Evolutionary conservation across 1,140 invertebrate species (phyloP), one percentile per base, ranked within the genome.

Genomic region (Heliconius eleuchia): DNA sequence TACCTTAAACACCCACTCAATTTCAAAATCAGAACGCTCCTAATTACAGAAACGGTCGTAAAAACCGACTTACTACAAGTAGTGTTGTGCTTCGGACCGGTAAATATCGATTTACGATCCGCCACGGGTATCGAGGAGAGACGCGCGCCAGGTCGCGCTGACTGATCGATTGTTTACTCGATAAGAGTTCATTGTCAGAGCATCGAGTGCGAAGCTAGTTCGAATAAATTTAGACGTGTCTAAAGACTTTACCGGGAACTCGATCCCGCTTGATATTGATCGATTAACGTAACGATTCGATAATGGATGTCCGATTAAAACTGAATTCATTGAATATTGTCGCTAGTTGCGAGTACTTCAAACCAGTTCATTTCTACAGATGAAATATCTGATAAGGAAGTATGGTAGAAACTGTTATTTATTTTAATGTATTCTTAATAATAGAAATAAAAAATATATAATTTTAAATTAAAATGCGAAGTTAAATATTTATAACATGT

Each of bases 121-220:
- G 86, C 86, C 88, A 87, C 85, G 88, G 85, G 80, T 81, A 84
- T 88, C 84, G 91, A 74, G 84, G 92, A 94, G 87, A 88, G 89
- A 86, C 87, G 85, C 86, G 88, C 86, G 84, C 91, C 92, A 94
- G 92, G 83, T 85, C 86, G 87, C 85, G 91, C 74, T 87, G 91
- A 93, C 72, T 85, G 92, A 92, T 89, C 84, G 78, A 86, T 83
- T 94, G 92, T 94, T 94, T 94, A 94, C 88, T 85, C 84, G 81
- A 90, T 88, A 87, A 86, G 91, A 92, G 91, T 94, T 94, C 92
- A 94, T 94, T 92, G 92, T 94, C 92, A 94, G 92, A 90, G 77
- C 78, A 86, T 79, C 83, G 85, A 92, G 90, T 92, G 90, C 90
- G 86, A 93, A 92, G 90, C 86, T 91, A 88, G 82, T 86, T 86